These are phyloP conservation scores for Octomys mimax DNA, from an alignment of 2,797 vertebrate genomes.

Conservation along the genomic window DNA sequence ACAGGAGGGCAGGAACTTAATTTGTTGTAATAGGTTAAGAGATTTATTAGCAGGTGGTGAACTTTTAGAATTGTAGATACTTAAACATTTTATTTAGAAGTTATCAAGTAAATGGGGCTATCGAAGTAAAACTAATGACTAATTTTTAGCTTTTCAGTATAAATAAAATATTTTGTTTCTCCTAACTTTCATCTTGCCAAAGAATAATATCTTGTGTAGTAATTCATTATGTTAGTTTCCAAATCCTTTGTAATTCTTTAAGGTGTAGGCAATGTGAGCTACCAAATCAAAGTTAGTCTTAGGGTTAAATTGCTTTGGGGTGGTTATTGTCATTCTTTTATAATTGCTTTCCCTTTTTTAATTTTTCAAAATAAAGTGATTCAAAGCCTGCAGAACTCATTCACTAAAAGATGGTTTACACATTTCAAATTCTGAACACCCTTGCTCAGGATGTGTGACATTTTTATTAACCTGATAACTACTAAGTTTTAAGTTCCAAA, in stretches of 20 bases:
- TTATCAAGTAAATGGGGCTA: constrained; percentile 13
- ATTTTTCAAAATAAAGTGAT: constrained; percentile 50
- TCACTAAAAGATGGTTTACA: not conserved
- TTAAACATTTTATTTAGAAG: constrained; percentile 44
- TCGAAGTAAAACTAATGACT: constrained; percentile 20
- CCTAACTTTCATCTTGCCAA: not conserved
- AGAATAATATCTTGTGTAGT: not conserved
- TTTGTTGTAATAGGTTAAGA: constrained; percentile 49
- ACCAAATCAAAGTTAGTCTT: not conserved
- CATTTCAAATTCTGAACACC: constrained; percentile 35
- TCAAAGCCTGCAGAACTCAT: not conserved
- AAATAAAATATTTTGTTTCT: constrained; percentile 38
- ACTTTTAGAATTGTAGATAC: not conserved
- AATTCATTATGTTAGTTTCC: not conserved
- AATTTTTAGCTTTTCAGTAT: not conserved
- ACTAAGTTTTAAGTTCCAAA: not conserved
- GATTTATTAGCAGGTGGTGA: not conserved
- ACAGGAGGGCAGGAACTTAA: not conserved
- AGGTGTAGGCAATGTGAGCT: not conserved
- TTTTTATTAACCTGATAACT: constrained; percentile 20
- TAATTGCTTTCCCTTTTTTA: not conserved
- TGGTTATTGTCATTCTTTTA: not conserved
- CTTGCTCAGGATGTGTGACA: not conserved
- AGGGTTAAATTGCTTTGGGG: not conserved
- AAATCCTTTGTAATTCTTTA: not conserved